These are phyloP conservation scores for Homalodisca vitripennis DNA, from an alignment of 1,140 invertebrate genomes.

Conservation along the genomic window DNA sequence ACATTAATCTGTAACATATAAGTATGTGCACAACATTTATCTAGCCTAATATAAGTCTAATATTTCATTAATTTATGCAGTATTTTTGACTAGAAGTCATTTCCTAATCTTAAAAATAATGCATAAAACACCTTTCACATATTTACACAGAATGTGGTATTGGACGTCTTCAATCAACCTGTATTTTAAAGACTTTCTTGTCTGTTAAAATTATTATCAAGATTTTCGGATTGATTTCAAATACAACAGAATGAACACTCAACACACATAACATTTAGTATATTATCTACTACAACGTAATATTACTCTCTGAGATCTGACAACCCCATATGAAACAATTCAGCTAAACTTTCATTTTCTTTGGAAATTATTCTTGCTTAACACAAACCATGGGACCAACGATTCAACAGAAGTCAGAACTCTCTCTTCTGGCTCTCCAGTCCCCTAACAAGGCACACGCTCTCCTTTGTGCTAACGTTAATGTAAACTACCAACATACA, in stretches of 20 bases:
- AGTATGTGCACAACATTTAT: constrained; percentile 22
- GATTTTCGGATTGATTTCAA: constrained; percentile 5
- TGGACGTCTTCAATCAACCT: constrained; percentile 1
- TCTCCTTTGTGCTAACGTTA: too few species aligned
- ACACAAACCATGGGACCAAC: neutral
- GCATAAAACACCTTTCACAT: neutral
- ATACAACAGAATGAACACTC: constrained; percentile 18
- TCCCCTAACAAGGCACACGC: neutral
- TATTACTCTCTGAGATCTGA: constrained; percentile 7
- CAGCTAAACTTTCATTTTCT: neutral
- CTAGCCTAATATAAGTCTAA: neutral
- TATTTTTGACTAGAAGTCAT: constrained; percentile 17
- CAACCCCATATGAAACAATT: constrained; percentile 1
- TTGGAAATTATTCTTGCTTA: neutral
- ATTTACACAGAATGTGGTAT: neutral
- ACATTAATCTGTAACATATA: too few species aligned
- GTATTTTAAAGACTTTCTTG: constrained; percentile 21
- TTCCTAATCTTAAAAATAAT: constrained; percentile 27
- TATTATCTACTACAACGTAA: constrained; percentile 22
- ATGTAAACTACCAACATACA: too few species aligned
- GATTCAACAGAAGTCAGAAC: neutral
- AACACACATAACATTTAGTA: constrained; percentile 22
- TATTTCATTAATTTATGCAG: constrained; percentile 9
- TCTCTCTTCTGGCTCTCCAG: constrained; percentile 6
- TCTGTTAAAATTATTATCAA: neutral